Evolutionary conservation across 2,888 invertebrate species (phyloP).

Genomic region (Pseudanteris insignis): DNA sequence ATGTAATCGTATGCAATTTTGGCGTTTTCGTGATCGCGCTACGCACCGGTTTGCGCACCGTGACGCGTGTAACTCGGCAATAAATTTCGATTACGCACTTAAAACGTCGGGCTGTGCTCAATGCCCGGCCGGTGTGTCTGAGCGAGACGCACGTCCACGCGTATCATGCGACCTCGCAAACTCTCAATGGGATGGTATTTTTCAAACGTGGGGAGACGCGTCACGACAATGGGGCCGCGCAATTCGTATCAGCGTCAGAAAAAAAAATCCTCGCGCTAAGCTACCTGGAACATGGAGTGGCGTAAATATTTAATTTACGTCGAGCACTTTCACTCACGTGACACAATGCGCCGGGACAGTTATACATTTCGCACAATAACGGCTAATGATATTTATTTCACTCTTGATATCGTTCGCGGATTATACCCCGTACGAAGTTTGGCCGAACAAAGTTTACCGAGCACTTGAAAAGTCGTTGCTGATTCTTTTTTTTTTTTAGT

Average conservation of each 20-base stretch:
- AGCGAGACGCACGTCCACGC: conserved; percentile 17
- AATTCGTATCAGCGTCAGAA: conserved; percentile 16
- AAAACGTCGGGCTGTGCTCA: no score
- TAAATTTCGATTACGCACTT: conserved; percentile 59
- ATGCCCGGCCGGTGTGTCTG: conserved; percentile 14
- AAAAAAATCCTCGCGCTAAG: conserved; percentile 22
- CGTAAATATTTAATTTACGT: conserved; percentile 57
- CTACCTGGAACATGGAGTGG: conserved; percentile 52
- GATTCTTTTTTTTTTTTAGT: no score
- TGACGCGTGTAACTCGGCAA: conserved; percentile 57
- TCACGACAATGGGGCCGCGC: conserved; percentile 26
- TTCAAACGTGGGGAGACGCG: conserved; percentile 37
- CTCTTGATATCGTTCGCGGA: conserved; percentile 23
- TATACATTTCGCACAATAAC: conserved; percentile 30
- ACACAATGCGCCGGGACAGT: conserved; percentile 36
- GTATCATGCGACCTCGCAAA: conserved; percentile 42
- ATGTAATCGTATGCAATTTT: conserved; percentile 63
- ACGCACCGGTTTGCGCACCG: conserved; percentile 51
- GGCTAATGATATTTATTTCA: conserved; percentile 41
- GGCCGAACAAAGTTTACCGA: no score
- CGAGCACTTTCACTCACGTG: conserved; percentile 46
- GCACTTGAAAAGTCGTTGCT: no score
- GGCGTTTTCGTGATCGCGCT: conserved; percentile 48
- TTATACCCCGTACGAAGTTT: no score
- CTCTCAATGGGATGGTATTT: conserved; percentile 42